Evolutionary conservation across 1,140 invertebrate species (phyloP).

Genomic region (Chrysoperla carnea): DNA sequence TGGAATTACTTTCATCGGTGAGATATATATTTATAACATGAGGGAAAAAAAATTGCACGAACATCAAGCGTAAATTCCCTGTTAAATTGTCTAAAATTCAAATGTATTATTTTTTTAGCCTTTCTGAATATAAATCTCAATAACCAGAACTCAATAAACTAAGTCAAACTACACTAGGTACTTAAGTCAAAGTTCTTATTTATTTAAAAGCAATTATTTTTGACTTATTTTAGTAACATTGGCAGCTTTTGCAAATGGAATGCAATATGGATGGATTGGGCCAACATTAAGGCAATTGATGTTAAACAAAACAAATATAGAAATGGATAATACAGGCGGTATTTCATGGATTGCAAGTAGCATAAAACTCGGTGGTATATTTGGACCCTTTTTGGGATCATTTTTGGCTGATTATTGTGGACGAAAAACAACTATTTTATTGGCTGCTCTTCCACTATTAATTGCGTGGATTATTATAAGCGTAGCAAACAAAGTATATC

Average conservation of each 20-base stretch:
- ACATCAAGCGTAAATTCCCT: too few species aligned
- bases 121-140: too few species aligned
- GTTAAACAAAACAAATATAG: constrained; percentile 10
- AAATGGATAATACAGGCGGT: constrained; percentile 8
- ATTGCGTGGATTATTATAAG: constrained; percentile 35
- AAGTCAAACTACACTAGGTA: too few species aligned
- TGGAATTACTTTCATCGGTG: too few species aligned
- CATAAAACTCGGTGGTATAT: constrained; percentile 47
- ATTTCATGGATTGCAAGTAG: constrained; percentile 13
- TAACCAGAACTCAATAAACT: too few species aligned
- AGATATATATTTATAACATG: too few species aligned
- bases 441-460: constrained; percentile 33
- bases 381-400: constrained; percentile 66
- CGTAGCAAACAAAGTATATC: constrained; percentile 15
- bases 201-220: too few species aligned
- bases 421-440: constrained; percentile 32
- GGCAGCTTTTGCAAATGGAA: constrained; percentile 13
- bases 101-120: too few species aligned
- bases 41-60: too few species aligned
- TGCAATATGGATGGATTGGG: constrained; percentile 31
- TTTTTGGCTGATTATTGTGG: constrained; percentile 33
- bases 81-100: too few species aligned
- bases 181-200: too few species aligned
- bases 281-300: constrained; percentile 24
- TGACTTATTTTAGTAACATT: constrained; percentile 4